These are phyloP conservation scores for Bufo bufo DNA, from an alignment of 2,113 vertebrate species.

Conservation along the genomic window DNA sequence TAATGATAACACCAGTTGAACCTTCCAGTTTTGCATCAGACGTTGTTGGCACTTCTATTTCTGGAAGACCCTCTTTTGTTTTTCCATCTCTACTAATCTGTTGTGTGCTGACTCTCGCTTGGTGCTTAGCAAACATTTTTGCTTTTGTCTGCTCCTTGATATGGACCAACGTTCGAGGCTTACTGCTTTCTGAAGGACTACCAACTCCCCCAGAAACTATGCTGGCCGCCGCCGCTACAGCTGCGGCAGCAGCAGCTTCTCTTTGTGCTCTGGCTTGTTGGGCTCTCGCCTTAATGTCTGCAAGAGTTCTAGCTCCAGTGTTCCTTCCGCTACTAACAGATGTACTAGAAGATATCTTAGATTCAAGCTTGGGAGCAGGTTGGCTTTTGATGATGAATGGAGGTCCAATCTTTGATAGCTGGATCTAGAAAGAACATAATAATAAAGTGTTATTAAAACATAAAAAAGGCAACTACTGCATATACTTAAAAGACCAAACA, in stretches of 20 bases:
- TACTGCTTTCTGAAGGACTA: slow-evolving; percentile 75
- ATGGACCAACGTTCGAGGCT: slow-evolving; percentile 79
- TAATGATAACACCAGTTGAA: slow-evolving; percentile 81
- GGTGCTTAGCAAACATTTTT: slow-evolving; percentile 82
- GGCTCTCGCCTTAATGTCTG: slow-evolving; percentile 84
- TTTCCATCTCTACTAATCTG: slow-evolving; percentile 74
- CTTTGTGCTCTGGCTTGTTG: slow-evolving; percentile 83
- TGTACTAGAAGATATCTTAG: slow-evolving; percentile 70
- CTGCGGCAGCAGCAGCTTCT: slow-evolving; percentile 80
- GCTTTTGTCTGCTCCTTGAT: slow-evolving; percentile 86
- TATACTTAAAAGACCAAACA: background rate
- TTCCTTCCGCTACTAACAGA: slow-evolving; percentile 74
- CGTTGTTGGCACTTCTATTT: slow-evolving; percentile 67
- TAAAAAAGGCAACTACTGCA: background rate
- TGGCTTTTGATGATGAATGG: slow-evolving; percentile 86
- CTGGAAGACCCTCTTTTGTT: slow-evolving; percentile 71
- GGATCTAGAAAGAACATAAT: slow-evolving; percentile 70
- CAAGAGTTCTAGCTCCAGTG: slow-evolving; percentile 82
- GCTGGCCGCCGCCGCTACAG: slow-evolving; percentile 77
- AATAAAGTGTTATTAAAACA: slow-evolving; percentile 2
- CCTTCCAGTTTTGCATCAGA: slow-evolving; percentile 76
- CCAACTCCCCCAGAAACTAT: slow-evolving; percentile 78
- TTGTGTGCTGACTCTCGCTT: slow-evolving; percentile 76
- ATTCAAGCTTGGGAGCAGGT: slow-evolving; percentile 77
- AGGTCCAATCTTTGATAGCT: slow-evolving; percentile 82